A percentile compares a stretch with the other conserved stretches of the same genome.
These are phyloP conservation scores for Solenopsis invicta DNA, from an alignment of 1,140 invertebrate species.

Conservation along the genomic window DNA sequence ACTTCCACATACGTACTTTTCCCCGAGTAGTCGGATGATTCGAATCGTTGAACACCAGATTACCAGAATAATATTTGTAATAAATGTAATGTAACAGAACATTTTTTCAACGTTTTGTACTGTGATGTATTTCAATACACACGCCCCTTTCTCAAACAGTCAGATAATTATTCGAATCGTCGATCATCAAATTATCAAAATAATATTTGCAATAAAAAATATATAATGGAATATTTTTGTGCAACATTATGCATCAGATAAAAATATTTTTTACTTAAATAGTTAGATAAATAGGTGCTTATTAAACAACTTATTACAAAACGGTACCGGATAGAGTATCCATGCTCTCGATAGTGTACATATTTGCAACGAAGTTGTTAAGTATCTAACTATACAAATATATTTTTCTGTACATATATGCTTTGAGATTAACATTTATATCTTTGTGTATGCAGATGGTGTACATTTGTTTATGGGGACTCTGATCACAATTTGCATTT, in stretches of 20 bases:
- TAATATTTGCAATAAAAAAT: background rate
- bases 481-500: background rate
- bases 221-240: background rate
- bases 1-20: background rate
- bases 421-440: background rate
- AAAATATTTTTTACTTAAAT: background rate
- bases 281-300: background rate
- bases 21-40: background rate
- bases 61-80: background rate
- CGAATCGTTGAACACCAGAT: background rate
- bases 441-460: conserved; percentile 3
- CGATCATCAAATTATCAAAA: background rate
- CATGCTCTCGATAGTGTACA: background rate
- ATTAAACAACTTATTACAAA: background rate
- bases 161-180: background rate
- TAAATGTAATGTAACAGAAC: no score
- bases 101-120: background rate
- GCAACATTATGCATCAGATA: background rate
- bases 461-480: background rate
- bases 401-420: background rate
- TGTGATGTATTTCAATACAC: background rate
- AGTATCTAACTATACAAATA: background rate
- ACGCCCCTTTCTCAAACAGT: background rate
- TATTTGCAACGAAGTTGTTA: background rate
- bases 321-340: background rate